Evolutionary conservation across 2,797 vertebrate genomes (phyloP).

Genomic region (Sebastes diaconus): DNA sequence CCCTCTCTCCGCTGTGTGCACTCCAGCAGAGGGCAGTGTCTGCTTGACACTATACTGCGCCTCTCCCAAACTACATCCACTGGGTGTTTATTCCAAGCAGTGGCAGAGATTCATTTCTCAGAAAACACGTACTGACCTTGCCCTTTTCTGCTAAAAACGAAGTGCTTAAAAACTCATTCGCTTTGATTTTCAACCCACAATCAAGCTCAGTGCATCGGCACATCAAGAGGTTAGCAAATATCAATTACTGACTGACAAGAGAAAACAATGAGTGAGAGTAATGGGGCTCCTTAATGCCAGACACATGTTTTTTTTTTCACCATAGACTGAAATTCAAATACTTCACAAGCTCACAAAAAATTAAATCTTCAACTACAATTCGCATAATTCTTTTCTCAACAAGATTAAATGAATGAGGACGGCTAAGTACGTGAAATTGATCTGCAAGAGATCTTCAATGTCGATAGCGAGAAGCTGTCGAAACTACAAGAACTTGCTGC

Average conservation of each 20-base stretch:
- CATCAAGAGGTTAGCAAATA: not conserved
- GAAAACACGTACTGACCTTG: not conserved
- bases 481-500: conserved; percentile 36
- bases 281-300: not conserved
- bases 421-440: not conserved
- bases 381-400: not conserved
- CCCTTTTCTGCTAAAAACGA: not conserved
- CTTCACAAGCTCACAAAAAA: not conserved
- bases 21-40: conserved; percentile 79
- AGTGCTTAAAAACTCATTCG: not conserved
- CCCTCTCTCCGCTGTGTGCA: conserved; percentile 14
- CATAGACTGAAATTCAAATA: not conserved
- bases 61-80: conserved; percentile 2
- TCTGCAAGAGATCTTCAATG: not conserved
- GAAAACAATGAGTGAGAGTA: not conserved
- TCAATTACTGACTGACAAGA: not conserved
- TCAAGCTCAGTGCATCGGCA: not conserved
- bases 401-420: not conserved
- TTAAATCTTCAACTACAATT: not conserved
- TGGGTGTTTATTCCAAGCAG: conserved; percentile 12
- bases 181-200: not conserved
- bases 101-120: not conserved
- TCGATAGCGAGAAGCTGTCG: conserved; percentile 20
- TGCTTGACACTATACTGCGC: conserved; percentile 34
- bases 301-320: not conserved